phyloP scores from a whole-genome alignment of 53 echinoderm and acorn worm species.

The Holothuria scabra region DNA sequence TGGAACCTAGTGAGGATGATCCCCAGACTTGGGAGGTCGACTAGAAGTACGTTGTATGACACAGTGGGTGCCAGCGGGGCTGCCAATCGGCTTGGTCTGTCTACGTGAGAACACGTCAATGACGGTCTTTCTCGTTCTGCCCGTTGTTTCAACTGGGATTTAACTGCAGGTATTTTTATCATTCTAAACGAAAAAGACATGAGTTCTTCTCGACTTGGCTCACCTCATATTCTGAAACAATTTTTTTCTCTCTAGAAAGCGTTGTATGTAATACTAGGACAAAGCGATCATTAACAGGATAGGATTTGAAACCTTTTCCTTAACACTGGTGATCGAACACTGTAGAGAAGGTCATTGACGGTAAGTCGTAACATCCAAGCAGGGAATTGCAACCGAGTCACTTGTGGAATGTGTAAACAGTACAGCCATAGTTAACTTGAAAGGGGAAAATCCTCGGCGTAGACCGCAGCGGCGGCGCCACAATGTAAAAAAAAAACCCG shows the following conservation, averaged over 20 bases:
- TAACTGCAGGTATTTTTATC: constrained; percentile 23
- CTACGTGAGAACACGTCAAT: constrained; percentile 37
- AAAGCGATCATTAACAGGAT: too few species aligned
- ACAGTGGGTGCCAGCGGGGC: constrained; percentile 24
- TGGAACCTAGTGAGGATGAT: not conserved
- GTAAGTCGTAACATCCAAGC: too few species aligned
- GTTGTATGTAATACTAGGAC: too few species aligned
- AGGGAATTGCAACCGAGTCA: too few species aligned
- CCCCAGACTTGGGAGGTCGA: constrained; percentile 26
- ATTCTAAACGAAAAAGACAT: constrained; percentile 14
- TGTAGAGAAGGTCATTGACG: too few species aligned
- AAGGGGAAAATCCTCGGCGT: too few species aligned
- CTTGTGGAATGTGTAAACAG: too few species aligned
- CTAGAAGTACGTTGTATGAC: not conserved
- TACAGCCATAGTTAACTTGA: too few species aligned
- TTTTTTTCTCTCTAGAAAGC: not conserved
- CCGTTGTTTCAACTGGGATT: not conserved
- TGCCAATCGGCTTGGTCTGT: not conserved
- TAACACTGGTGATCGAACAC: too few species aligned
- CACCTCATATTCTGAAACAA: not conserved
- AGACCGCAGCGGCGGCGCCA: too few species aligned
- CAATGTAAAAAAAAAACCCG: too few species aligned
- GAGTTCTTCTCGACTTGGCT: constrained; percentile 15
- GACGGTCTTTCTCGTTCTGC: not conserved
- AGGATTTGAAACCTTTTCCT: too few species aligned